Base-by-base conservation (phyloP, 1,140 invertebrate species). In the Drosophila sp. region DNA sequence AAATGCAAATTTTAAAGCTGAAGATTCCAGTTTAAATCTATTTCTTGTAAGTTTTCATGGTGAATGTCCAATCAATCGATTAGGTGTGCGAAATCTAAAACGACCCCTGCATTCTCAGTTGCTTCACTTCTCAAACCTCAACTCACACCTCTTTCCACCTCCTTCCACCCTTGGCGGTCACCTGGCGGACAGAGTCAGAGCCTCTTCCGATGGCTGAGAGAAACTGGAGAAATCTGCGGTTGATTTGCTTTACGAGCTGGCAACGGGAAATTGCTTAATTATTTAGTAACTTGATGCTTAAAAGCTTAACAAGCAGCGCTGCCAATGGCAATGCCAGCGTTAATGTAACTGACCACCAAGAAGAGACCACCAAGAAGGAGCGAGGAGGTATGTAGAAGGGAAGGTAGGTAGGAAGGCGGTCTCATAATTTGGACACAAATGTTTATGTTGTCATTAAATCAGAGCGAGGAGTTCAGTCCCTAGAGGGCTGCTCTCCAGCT, bases 401-500 rank as follows among this genome's bases (percentile, higher is more conserved):
- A 40, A 48, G 46, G 36, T n/a, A 7, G 54, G 38, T 4, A 9
- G 25, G 8, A 34, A 8, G 45, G 27, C 4, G 32, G 13, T 40
- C 34, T 69, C 64, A 87, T 87, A 81, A 86, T 87, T 86, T 79
- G 76, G 16, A 21, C 67, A 67, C 73, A 87, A 87, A 87, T 86
- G 75, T 81, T 86, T 65, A 78, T 86, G 81, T 58, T 58, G 56
- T 71, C 81, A 87, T 86, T 81, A 81, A 86, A 81, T 80, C 65
- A 59, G 57, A 50, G 48, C 9, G 36, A 43, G 11, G 38, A 25
- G 36, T 27, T 9, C 53, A 48, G 21, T 34, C 16, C 53, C n/a
- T 14, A 51, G 40, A 29, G 29, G 29, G 11, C 34, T 13, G 11
- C 34, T 13, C 14, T 5, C 50, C 6, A 8, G 4, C 27, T 29